Base-by-base conservation (phyloP, 2,888 invertebrate species). In the Napeogenes inachia region DNA sequence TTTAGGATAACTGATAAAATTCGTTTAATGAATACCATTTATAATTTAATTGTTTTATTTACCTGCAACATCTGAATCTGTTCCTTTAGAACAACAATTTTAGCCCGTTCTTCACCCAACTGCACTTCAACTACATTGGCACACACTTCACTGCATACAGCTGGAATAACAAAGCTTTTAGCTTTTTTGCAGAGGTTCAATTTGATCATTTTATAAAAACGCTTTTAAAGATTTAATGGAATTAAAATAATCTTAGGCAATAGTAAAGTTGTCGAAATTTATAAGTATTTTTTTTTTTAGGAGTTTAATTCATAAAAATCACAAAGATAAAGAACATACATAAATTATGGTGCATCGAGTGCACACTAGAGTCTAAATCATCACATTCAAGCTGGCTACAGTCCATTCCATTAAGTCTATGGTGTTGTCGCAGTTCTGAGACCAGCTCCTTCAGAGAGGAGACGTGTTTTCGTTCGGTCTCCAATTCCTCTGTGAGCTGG, bases 51-150 rank as follows among this genome's bases (percentile, higher is more conserved):
- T 53, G 57, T 42, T 6, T 63, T 64, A 68, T 76, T 2, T 42
- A 84, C 89, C 82, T 88, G 84, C 65, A 88, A 76, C 59, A 62
- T 63, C 67, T 84, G 76, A 55, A 89, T 78, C 67, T 89, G 84
- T 66, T 84, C 81, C 70, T 81, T 78, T 0, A 89, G 74, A 30
- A 77, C 70, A 8, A 78, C 79, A 57, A 84, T 81, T 67, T 85
- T 89, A 5, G 87, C 86, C 66, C 83, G 78, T 67, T 90, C 90
- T 68, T 90, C 90, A 6, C 77, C 77, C 6, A 90, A 73, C 64
- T 90, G 90, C 2, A 90, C 88, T 69, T 90, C 90, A 6, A 90
- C 79, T 4, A 90, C 85, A 72, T 88, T 88, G 2, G 78, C 85
- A 64, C 90, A 90, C 1, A 77, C 84, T 72, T 89, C 90, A 68